Evolutionary conservation across 92 coral and sea anemone genomes (phyloP).

Genomic region (Epizoanthus scotinus): DNA sequence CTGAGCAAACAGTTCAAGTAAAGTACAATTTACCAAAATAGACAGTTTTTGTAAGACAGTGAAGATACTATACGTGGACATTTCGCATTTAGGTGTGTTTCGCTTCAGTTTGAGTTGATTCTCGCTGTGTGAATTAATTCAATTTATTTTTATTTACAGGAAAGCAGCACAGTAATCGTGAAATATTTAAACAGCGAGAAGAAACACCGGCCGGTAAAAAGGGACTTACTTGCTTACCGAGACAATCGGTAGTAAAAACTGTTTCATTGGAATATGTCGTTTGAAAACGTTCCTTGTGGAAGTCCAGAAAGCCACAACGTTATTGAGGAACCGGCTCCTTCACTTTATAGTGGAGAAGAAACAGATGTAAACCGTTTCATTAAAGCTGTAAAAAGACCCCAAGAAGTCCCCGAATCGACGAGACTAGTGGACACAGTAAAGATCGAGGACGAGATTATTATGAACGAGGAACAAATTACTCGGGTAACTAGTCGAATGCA

Average conservation of each 20-base stretch:
- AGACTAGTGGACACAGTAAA: slow-evolving; percentile 93
- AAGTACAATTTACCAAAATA: background rate
- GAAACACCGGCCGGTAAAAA: slow-evolving; percentile 12
- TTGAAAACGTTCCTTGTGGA: slow-evolving; percentile 91
- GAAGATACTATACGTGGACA: background rate
- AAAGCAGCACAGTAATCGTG: slow-evolving; percentile 34
- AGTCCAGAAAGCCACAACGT: slow-evolving; percentile 91
- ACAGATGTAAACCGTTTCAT: slow-evolving; percentile 58
- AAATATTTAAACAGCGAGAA: slow-evolving; percentile 37
- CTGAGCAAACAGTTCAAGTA: slow-evolving; percentile 10
- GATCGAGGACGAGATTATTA: slow-evolving; percentile 88
- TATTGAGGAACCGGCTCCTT: slow-evolving; percentile 90
- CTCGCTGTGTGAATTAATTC: slow-evolving; percentile 36
- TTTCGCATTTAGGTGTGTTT: slow-evolving; percentile 1
- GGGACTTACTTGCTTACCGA: slow-evolving; percentile 21
- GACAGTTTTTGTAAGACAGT: background rate
- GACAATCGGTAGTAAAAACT: slow-evolving; percentile 16
- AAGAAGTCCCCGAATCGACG: slow-evolving; percentile 59
- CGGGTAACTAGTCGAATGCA: slow-evolving; percentile 66
- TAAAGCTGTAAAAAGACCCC: slow-evolving; percentile 68
- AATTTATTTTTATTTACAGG: slow-evolving; percentile 50
- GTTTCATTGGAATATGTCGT: slow-evolving; percentile 71
- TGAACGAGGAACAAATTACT: slow-evolving; percentile 94
- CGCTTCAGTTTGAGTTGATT: background rate
- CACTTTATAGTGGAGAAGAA: slow-evolving; percentile 82